A percentile compares a stretch with the other conserved stretches of the same genome.
These are phyloP conservation scores for Agapornis roseicollis DNA, from an alignment of 2,113 vertebrate species.

Conservation along the genomic window DNA sequence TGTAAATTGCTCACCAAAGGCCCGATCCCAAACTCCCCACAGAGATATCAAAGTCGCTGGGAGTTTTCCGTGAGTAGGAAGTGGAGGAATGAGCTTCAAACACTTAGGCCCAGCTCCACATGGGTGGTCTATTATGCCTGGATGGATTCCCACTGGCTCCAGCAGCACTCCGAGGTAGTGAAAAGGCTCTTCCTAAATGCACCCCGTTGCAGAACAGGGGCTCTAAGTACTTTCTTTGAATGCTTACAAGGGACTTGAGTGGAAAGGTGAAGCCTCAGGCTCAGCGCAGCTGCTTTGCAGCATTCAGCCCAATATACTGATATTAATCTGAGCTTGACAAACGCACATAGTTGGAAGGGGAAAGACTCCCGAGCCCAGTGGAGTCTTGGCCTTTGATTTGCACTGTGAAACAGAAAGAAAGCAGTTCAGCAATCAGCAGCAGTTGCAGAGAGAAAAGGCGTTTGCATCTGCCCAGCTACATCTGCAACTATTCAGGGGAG, in stretches of 20 bases:
- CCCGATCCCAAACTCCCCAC: background rate
- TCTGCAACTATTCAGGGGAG: background rate
- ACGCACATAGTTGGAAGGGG: background rate
- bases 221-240: background rate
- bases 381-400: background rate
- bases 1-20: background rate
- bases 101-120: background rate
- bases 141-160: slow-evolving; percentile 24
- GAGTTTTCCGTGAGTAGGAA: slow-evolving; percentile 25
- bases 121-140: slow-evolving; percentile 45
- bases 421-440: background rate
- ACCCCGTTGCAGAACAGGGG: background rate
- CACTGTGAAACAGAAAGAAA: background rate
- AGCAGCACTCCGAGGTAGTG: background rate
- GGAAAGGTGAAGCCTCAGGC: background rate
- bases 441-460: background rate
- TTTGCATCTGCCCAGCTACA: background rate
- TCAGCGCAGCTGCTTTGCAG: background rate
- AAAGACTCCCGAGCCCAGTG: background rate
- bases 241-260: background rate
- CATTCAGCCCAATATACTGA: rapidly evolving
- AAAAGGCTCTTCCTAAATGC: background rate
- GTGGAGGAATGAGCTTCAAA: slow-evolving; percentile 13
- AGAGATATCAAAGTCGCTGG: background rate
- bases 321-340: background rate